Conservation (phyloP, 2,888 invertebrate genomes). For the Archaeoteleia sp. region DNA sequence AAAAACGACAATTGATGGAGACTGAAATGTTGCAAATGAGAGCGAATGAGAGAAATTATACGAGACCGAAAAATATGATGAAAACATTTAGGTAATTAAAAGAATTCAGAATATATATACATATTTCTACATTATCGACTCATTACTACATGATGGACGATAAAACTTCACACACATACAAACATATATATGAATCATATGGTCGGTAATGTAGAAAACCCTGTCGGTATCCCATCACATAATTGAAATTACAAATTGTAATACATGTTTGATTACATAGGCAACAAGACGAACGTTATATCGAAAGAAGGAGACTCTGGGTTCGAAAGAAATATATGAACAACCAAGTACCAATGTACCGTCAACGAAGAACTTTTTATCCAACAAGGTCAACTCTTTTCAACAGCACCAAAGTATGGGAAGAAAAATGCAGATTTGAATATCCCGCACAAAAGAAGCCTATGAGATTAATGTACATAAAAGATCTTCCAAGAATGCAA, state of each 20-base stretch:
- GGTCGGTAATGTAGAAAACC: too few relatives aligned
- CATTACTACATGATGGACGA: too few relatives aligned
- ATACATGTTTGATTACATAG: too few relatives aligned
- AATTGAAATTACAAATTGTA: too few relatives aligned
- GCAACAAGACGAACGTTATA: slow-evolving; percentile 63
- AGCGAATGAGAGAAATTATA: not conserved
- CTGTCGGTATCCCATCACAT: too few relatives aligned
- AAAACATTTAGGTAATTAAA: slow-evolving; percentile 30
- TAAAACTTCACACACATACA: too few relatives aligned
- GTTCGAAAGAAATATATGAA: slow-evolving; percentile 20
- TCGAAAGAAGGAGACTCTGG: slow-evolving; percentile 57
- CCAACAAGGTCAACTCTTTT: slow-evolving; percentile 60
- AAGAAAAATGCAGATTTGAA: slow-evolving; percentile 60
- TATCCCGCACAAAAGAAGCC: slow-evolving; percentile 21
- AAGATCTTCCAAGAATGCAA: slow-evolving; percentile 67
- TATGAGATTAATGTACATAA: slow-evolving; percentile 60
- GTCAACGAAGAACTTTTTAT: not conserved
- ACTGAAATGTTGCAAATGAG: not conserved
- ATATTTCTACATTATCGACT: too few relatives aligned
- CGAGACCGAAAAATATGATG: not conserved
- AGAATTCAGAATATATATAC: too few relatives aligned
- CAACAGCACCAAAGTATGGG: slow-evolving; percentile 67
- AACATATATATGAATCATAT: too few relatives aligned
- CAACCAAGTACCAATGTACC: slow-evolving; percentile 10
- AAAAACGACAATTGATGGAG: slow-evolving; percentile 55